phyloP scores from a whole-genome alignment of 2,113 vertebrate genomes.

The Xenopus laevis region DNA sequence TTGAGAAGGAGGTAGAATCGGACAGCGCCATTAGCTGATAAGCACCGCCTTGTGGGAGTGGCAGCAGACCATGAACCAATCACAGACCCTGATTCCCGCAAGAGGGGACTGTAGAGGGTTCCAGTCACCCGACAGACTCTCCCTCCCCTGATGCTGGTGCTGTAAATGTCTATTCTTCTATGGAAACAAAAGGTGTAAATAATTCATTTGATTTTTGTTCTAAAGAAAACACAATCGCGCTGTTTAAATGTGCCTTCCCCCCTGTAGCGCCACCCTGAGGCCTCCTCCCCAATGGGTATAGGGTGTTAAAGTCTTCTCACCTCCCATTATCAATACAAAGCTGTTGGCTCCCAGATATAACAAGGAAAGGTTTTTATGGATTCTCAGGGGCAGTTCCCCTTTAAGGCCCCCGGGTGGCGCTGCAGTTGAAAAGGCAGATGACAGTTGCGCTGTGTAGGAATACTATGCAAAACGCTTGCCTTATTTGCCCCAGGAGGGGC shows the following conservation, averaged over 20 bases:
- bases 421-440: constrained; percentile 50
- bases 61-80: constrained; percentile 8
- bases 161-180: constrained; percentile 71
- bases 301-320: no score
- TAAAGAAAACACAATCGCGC: constrained; percentile 44
- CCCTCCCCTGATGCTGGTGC: constrained; percentile 71
- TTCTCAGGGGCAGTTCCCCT: background rate
- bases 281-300: background rate
- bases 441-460: constrained; percentile 60
- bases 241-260: constrained; percentile 74
- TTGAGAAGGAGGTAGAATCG: constrained; percentile 67
- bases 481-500: constrained; percentile 55
- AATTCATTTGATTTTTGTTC: constrained; percentile 41
- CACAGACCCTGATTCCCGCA: constrained; percentile 53
- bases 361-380: background rate
- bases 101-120: constrained; percentile 51
- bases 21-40: constrained; percentile 79
- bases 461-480: constrained; percentile 78
- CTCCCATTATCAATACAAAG: no score
- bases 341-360: background rate
- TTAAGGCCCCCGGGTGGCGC: constrained; percentile 52
- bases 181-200: constrained; percentile 46
- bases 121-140: constrained; percentile 47
- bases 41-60: background rate
- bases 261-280: constrained; percentile 68